phyloP scores from a whole-genome alignment of 2,113 vertebrate genomes.

The Henicopernis longicauda region DNA sequence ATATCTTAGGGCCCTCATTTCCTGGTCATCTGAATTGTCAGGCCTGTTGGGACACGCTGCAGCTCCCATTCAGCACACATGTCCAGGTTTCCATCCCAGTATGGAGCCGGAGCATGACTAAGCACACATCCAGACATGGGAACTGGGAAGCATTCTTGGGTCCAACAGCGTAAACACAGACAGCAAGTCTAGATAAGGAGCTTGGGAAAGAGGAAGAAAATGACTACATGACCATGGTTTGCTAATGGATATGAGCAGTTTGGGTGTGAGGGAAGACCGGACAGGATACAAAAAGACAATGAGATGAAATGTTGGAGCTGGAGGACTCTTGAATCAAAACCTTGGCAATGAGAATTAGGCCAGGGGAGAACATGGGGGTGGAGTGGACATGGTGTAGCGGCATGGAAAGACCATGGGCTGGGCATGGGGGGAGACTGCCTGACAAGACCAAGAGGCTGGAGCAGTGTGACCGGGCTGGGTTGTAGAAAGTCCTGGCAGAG shows the following conservation, averaged over 20 bases:
- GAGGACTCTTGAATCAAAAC: not conserved
- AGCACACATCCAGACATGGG: not conserved
- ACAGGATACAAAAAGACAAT: not conserved
- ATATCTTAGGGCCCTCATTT: slow-evolving; percentile 22
- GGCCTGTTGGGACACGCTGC: not conserved
- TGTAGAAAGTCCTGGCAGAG: not conserved
- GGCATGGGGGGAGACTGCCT: accelerated
- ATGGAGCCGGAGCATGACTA: not conserved
- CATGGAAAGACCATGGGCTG: accelerated
- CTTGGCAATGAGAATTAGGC: not conserved
- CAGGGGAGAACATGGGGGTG: accelerated
- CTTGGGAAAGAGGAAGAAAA: not conserved
- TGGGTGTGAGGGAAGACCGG: not conserved
- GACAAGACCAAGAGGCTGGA: not conserved
- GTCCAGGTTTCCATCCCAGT: slow-evolving; percentile 22
- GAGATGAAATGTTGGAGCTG: not conserved
- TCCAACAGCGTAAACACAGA: not conserved
- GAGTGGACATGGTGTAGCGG: accelerated
- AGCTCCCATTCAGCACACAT: not conserved
- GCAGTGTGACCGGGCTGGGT: not conserved
- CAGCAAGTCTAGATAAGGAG: not conserved
- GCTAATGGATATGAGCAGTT: not conserved
- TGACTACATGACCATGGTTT: not conserved
- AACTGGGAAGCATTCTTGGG: not conserved
- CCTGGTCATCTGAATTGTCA: slow-evolving; percentile 10